These are phyloP conservation scores for Pampusana beccarii DNA, from an alignment of 2,113 vertebrate genomes.

Conservation along the genomic window DNA sequence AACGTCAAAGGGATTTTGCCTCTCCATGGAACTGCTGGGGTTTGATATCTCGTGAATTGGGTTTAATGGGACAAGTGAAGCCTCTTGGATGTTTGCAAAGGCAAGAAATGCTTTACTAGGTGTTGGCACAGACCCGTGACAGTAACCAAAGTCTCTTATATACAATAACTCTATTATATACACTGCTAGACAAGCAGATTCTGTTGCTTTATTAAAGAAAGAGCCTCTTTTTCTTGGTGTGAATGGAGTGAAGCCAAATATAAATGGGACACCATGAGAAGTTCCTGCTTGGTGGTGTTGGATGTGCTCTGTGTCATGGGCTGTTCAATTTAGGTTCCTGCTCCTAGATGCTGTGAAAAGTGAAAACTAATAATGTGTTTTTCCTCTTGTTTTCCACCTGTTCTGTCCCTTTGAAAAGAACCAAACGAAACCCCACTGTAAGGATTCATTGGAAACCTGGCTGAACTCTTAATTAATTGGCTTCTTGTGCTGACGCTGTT, in stretches of 20 bases:
- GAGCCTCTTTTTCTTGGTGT: background rate
- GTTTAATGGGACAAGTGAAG: constrained; percentile 16
- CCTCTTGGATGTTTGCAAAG: background rate
- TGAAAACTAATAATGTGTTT: background rate
- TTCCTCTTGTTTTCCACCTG: constrained; percentile 41
- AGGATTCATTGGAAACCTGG: background rate
- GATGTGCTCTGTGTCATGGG: background rate
- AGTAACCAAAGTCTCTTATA: background rate
- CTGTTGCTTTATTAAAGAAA: constrained; percentile 8
- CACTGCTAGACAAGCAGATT: background rate
- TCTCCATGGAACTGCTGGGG: constrained; percentile 46
- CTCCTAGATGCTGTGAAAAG: constrained; percentile 7
- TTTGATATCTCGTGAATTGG: background rate
- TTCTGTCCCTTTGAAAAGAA: background rate
- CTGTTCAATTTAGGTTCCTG: background rate
- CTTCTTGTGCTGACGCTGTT: background rate
- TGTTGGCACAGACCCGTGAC: constrained; percentile 1
- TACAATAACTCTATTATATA: constrained; percentile 23
- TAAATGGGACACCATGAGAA: constrained; percentile 36
- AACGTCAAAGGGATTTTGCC: constrained; percentile 42
- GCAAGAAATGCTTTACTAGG: constrained; percentile 23
- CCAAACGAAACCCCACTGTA: background rate
- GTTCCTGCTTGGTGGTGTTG: background rate
- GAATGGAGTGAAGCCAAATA: constrained; percentile 27
- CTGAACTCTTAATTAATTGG: background rate